These are phyloP conservation scores for Thyatira batis DNA, from an alignment of 2,888 invertebrate genomes.

Conservation along the genomic window DNA sequence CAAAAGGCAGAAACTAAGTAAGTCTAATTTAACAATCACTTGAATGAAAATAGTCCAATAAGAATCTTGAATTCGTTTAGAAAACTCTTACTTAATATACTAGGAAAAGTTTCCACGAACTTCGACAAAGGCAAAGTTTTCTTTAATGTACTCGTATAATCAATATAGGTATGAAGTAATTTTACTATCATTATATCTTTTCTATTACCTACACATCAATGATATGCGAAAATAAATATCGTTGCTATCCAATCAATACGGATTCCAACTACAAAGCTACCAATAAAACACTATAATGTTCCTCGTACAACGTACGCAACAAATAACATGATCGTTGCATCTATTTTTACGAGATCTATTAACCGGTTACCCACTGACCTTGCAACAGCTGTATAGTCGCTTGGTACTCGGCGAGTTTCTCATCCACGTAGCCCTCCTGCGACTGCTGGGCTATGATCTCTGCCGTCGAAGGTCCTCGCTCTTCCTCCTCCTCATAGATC, in stretches of 20 bases:
- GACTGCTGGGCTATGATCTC: conserved; percentile 96
- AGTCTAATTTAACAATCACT: too few relatives aligned
- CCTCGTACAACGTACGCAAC: neutral
- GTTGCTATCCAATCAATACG: neutral
- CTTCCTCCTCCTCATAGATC: conserved; percentile 86
- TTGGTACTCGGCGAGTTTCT: conserved; percentile 96
- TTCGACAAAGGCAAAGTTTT: too few relatives aligned
- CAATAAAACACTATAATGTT: neutral
- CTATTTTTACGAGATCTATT: neutral
- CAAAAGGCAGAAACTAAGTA: too few relatives aligned
- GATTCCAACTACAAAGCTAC: neutral
- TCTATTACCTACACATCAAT: too few relatives aligned
- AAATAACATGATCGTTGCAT: neutral
- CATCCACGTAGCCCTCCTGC: conserved; percentile 97
- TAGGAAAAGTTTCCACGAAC: too few relatives aligned
- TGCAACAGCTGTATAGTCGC: conserved; percentile 94
- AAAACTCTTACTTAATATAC: too few relatives aligned
- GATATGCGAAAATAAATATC: neutral
- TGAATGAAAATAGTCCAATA: too few relatives aligned
- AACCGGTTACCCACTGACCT: conserved; percentile 82
- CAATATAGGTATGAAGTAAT: too few relatives aligned
- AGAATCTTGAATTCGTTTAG: too few relatives aligned
- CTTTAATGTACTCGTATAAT: too few relatives aligned
- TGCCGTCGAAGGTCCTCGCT: conserved; percentile 92
- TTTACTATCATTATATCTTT: too few relatives aligned